These are phyloP conservation scores for Armadillidium nasatum DNA, from an alignment of 1,140 invertebrate species.

Conservation along the genomic window DNA sequence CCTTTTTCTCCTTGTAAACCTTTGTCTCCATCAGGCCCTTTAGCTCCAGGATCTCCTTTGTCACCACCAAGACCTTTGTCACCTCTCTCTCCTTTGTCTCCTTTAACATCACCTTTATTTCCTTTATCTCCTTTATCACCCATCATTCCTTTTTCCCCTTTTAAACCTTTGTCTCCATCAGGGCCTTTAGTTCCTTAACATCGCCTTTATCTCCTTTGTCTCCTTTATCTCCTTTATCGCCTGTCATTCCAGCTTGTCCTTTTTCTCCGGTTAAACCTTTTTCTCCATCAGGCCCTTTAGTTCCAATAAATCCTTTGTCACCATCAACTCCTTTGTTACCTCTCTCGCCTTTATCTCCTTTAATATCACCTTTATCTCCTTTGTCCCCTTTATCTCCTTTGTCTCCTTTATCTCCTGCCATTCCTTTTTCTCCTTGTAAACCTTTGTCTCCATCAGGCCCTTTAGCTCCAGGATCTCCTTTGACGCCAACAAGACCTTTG, in stretches of 20 bases:
- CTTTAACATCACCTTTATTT: too few species aligned
- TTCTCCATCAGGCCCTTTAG: slow-evolving; percentile 3
- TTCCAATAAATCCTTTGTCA: neutral
- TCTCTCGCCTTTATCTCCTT: neutral
- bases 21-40: too few species aligned
- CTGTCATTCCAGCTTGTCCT: too few species aligned
- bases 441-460: slow-evolving; percentile 5
- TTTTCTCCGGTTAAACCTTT: neutral
- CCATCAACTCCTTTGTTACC: slow-evolving; percentile 17
- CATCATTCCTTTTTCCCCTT: too few species aligned
- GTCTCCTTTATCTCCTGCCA: slow-evolving; percentile 13
- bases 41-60: neutral
- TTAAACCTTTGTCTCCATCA: neutral
- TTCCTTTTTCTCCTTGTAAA: slow-evolving; percentile 20
- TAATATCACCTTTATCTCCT: neutral
- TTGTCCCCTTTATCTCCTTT: slow-evolving; percentile 19
- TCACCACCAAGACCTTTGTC: neutral
- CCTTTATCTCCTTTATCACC: too few species aligned
- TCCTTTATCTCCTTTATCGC: too few species aligned
- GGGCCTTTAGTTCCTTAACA: neutral
- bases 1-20: too few species aligned
- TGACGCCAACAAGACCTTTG: neutral
- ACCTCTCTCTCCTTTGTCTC: neutral
- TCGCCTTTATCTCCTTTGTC: too few species aligned
- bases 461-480: neutral